Evolutionary conservation across 2,797 vertebrate genomes (phyloP), one percentile per base, ranked within the genome.

Genomic region (Thripadectes ignobilis): DNA sequence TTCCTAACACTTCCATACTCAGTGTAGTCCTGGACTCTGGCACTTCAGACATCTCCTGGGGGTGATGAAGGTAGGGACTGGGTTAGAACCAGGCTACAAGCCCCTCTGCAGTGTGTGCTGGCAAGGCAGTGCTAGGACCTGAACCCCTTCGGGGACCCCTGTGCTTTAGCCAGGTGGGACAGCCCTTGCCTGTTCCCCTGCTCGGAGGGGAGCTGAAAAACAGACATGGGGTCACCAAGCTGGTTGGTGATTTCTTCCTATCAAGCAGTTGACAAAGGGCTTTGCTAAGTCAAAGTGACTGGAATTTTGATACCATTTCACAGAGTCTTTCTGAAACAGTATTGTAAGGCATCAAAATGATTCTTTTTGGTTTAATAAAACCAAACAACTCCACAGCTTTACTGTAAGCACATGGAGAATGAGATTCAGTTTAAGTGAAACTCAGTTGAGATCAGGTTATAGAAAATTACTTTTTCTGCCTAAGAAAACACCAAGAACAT

Each of bases 61-160:
- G 20, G 13, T 89, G 32, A 45, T 1, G 21, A 68, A 55, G 23
- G 63, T 16, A 63, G 34, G 32, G n/a, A 24, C 17, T 8, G n/a
- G 23, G 52, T 57, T 43, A 48, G 27, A 61, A 48, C 39, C 26
- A 63, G 24, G 39, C 52, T 27, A 30, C 15, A 45, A 57, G 20
- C 7, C 21, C n/a, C 22, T 66, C 49, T 57, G 48, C 45, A 63
- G 29, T 2, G 2, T 3, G 1, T 1, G 1, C 6, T 20, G 34
- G 43, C 38, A 59, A 77, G n/a, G 74, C 62, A 72, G 46, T 14
- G 32, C 58, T 4, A 3, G 38, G 74, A 23, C 13, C 36, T 3
- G 46, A 82, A 46, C 24, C 9, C 2, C 23, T 38, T 13, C 3
- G 7, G 32, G 7, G 51, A 72, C 14, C 18, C 26, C 54, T 12